phyloP scores from a whole-genome alignment of 2,113 vertebrate species.

The Thryonomys swinderianus region DNA sequence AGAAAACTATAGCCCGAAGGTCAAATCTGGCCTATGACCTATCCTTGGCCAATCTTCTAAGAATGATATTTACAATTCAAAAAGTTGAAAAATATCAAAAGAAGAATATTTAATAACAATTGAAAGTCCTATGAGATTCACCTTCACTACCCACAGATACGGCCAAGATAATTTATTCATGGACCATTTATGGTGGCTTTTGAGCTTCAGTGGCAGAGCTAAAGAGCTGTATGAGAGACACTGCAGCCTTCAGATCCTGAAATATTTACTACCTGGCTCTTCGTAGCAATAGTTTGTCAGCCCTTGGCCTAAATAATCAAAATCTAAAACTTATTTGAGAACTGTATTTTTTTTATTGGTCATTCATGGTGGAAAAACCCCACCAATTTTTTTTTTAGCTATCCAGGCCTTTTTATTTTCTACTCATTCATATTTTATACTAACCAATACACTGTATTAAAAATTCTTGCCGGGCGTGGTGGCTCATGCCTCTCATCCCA shows the following conservation, averaged over 20 bases:
- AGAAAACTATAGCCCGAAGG: not conserved
- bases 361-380: not conserved
- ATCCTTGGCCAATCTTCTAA: not conserved
- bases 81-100: not conserved
- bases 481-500: too few relatives aligned
- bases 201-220: not conserved
- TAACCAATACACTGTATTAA: not conserved
- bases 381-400: not conserved
- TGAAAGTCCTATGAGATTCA: slow-evolving; percentile 36
- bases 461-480: too few relatives aligned
- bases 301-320: not conserved
- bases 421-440: not conserved
- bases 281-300: not conserved
- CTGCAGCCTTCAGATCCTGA: not conserved
- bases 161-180: slow-evolving; percentile 10
- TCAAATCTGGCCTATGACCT: not conserved
- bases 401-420: slow-evolving; percentile 8
- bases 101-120: not conserved
- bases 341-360: slow-evolving; percentile 42
- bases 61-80: not conserved
- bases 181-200: not conserved
- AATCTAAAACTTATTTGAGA: slow-evolving; percentile 36
- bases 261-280: slow-evolving; percentile 21
- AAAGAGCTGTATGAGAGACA: not conserved
- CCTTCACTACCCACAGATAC: slow-evolving; percentile 23